These are phyloP conservation scores for Muraenolepis orangiensis DNA, from an alignment of 2,797 vertebrate genomes.

Conservation along the genomic window DNA sequence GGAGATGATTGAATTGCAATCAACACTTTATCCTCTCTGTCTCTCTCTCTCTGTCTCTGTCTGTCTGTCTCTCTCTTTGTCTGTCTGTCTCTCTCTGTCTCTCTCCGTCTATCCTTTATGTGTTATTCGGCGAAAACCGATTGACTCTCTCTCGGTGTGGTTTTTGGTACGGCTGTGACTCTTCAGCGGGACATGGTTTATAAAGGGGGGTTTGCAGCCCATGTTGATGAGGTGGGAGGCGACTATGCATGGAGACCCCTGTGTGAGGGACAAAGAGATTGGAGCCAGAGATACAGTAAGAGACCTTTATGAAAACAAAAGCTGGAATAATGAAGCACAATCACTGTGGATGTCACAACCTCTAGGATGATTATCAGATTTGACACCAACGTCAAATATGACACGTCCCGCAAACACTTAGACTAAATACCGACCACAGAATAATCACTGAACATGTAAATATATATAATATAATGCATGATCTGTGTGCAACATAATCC, in stretches of 20 bases:
- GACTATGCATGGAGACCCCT: constrained; percentile 40
- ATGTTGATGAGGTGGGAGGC: constrained; percentile 21
- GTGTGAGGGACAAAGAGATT: constrained; percentile 54
- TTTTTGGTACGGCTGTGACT: constrained; percentile 51
- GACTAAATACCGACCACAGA: no score
- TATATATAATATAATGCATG: neutral
- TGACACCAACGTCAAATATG: neutral
- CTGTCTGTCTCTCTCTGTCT: constrained; percentile 25
- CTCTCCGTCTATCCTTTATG: no score
- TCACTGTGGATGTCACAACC: constrained; percentile 36
- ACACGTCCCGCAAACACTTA: no score
- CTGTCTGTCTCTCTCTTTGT: constrained; percentile 25
- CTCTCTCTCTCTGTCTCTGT: neutral
- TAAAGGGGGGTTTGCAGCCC: constrained; percentile 58
- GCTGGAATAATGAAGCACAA: constrained; percentile 58
- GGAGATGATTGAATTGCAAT: constrained; percentile 8
- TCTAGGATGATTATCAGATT: constrained; percentile 38
- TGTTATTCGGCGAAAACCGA: no score
- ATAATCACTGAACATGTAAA: no score
- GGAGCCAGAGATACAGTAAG: constrained; percentile 55
- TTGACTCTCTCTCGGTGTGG: constrained; percentile 16
- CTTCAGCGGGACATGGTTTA: constrained; percentile 57
- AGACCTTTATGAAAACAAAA: constrained; percentile 79
- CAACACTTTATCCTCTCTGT: neutral
- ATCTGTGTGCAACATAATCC: neutral